A percentile compares a stretch with the other conserved stretches of the same genome.
Evolutionary conservation across 2,113 vertebrate genomes (phyloP).

Genomic region (Martes martes): DNA sequence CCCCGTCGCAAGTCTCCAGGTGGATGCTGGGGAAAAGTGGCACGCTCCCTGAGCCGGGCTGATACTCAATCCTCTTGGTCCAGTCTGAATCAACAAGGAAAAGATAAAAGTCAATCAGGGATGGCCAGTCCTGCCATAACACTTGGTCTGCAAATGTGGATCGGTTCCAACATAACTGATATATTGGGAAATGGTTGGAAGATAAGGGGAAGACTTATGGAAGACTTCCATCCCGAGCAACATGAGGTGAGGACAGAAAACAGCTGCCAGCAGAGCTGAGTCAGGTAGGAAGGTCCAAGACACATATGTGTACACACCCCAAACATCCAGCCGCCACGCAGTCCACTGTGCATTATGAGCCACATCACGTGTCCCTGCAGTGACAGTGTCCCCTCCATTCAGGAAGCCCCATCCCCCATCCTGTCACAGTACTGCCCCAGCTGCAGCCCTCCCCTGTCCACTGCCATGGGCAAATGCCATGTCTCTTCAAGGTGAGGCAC

Average conservation of each 20-base stretch:
- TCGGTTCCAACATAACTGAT: neutral
- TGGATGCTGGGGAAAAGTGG: conserved; percentile 93
- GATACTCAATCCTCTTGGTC: conserved; percentile 93
- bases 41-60: conserved; percentile 92
- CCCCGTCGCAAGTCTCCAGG: conserved; percentile 93
- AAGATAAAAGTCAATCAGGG: neutral
- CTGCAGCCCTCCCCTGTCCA: neutral
- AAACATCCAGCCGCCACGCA: too few relatives aligned
- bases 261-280: neutral
- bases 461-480: neutral
- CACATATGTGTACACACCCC: fast-evolving
- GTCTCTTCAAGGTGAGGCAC: neutral
- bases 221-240: neutral
- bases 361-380: neutral
- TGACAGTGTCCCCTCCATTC: neutral
- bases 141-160: neutral
- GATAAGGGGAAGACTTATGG: neutral
- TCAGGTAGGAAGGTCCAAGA: fast-evolving
- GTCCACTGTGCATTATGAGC: fast-evolving
- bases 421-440: fast-evolving
- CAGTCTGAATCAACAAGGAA: conserved; percentile 84
- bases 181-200: neutral
- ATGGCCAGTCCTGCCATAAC: neutral
- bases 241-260: neutral
- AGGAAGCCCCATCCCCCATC: too few relatives aligned